These are phyloP conservation scores for Caenorhabditis afra DNA, from an alignment of 2,888 invertebrate genomes.

Conservation along the genomic window DNA sequence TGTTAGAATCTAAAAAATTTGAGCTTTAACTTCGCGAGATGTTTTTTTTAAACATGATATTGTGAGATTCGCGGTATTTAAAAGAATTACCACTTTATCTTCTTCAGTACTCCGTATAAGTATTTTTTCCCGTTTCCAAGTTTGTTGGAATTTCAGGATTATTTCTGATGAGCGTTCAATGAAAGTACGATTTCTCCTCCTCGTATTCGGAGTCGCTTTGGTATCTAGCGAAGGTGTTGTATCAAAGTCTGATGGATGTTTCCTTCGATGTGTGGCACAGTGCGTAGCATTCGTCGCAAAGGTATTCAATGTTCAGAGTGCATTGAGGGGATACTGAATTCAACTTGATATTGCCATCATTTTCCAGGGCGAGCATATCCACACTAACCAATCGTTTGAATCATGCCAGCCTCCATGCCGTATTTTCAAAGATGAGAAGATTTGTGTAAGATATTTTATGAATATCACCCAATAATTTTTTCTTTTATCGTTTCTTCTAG, in stretches of 20 bases:
- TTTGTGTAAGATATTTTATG: no score
- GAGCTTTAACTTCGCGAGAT: no score
- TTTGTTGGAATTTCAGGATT: no score
- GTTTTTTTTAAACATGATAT: no score
- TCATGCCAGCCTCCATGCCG: slow-evolving; percentile 53
- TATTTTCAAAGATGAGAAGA: slow-evolving; percentile 30
- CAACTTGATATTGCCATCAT: no score
- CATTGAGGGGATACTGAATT: no score
- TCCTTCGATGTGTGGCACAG: slow-evolving; percentile 60
- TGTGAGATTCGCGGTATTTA: no score
- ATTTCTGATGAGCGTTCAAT: neutral
- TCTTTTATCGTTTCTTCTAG: slow-evolving; percentile 21
- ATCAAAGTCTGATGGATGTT: slow-evolving; percentile 54
- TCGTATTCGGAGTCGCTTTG: slow-evolving; percentile 12
- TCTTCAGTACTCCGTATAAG: no score
- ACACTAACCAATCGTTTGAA: slow-evolving; percentile 32
- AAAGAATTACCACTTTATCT: no score
- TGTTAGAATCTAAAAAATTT: no score
- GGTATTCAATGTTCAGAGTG: slow-evolving; percentile 14
- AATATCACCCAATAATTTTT: no score
- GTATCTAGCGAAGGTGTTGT: slow-evolving; percentile 33
- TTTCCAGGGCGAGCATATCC: slow-evolving; percentile 8
- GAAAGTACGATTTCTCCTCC: slow-evolving; percentile 37
- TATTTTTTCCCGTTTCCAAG: neutral
- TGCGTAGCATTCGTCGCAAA: slow-evolving; percentile 53